Percentiles rank a stretch among this genome's conserved stretches.
These are phyloP conservation scores for Tychaedon coryphoeus DNA, from an alignment of 2,113 vertebrate species.

Conservation along the genomic window DNA sequence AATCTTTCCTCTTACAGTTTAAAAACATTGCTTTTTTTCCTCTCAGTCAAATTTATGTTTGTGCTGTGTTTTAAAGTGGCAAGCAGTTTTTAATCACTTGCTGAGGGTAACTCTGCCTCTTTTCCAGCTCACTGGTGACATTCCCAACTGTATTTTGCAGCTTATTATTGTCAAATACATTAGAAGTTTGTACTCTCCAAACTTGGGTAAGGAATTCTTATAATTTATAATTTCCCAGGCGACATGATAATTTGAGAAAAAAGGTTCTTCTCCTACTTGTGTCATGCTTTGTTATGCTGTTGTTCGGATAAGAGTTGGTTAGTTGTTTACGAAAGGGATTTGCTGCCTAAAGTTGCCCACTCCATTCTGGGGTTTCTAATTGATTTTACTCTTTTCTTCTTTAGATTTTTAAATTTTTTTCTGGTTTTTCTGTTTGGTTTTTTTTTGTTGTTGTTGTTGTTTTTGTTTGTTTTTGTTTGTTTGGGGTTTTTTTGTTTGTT, in stretches of 20 bases:
- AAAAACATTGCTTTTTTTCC: fast-evolving
- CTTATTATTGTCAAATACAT: neutral
- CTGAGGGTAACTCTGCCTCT: neutral
- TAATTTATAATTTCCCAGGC: neutral
- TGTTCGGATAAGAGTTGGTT: neutral
- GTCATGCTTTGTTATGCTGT: neutral
- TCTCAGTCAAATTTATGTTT: neutral
- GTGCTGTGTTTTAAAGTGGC: neutral
- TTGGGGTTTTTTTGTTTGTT: too few species aligned
- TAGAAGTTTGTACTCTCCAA: neutral
- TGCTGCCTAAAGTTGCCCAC: neutral
- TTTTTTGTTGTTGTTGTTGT: too few species aligned
- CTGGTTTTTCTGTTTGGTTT: neutral
- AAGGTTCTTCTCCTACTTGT: neutral
- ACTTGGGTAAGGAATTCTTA: neutral
- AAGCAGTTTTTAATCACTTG: neutral
- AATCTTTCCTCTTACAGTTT: neutral
- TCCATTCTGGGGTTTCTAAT: neutral
- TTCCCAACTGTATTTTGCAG: neutral
- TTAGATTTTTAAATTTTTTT: neutral
- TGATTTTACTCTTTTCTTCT: neutral
- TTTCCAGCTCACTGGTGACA: neutral
- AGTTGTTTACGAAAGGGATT: neutral
- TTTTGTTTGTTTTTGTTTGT: too few species aligned
- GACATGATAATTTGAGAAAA: neutral